These are phyloP conservation scores for Unio pictorum DNA, from an alignment of 2,888 invertebrate genomes.

Conservation along the genomic window DNA sequence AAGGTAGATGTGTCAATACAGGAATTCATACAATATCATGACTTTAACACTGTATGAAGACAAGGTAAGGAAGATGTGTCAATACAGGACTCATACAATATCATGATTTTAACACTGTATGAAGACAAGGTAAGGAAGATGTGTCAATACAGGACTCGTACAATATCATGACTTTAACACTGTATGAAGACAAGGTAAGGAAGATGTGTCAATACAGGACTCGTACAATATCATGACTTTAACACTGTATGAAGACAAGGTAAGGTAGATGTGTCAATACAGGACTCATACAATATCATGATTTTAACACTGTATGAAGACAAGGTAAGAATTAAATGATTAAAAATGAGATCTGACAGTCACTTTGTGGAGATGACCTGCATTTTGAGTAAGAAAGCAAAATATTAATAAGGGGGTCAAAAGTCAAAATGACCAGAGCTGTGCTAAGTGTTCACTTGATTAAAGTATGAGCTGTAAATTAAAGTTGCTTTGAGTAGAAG, in stretches of 20 bases:
- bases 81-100: too few relatives aligned
- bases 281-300: constrained; percentile 90
- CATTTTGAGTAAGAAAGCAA: too few relatives aligned
- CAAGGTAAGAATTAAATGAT: constrained; percentile 78
- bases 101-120: constrained; percentile 94
- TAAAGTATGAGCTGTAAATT: too few relatives aligned
- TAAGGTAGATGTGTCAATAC: constrained; percentile 68
- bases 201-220: neutral
- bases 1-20: too few relatives aligned
- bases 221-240: constrained; percentile 81
- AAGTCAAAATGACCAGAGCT: too few relatives aligned
- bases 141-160: neutral
- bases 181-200: constrained; percentile 93
- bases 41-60: constrained; percentile 96
- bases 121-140: constrained; percentile 86
- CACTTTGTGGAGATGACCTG: too few relatives aligned
- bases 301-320: constrained; percentile 96
- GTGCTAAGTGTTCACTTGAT: too few relatives aligned
- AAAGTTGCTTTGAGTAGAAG: too few relatives aligned
- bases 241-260: constrained; percentile 95
- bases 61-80: constrained; percentile 79
- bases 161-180: constrained; percentile 86
- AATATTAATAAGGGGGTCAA: too few relatives aligned
- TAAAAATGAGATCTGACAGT: too few relatives aligned
- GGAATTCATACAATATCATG: constrained; percentile 73